Evolutionary conservation across 2,113 vertebrate species (phyloP), one percentile per base, ranked within the genome.

Genomic region (Dromiciops gliroides): DNA sequence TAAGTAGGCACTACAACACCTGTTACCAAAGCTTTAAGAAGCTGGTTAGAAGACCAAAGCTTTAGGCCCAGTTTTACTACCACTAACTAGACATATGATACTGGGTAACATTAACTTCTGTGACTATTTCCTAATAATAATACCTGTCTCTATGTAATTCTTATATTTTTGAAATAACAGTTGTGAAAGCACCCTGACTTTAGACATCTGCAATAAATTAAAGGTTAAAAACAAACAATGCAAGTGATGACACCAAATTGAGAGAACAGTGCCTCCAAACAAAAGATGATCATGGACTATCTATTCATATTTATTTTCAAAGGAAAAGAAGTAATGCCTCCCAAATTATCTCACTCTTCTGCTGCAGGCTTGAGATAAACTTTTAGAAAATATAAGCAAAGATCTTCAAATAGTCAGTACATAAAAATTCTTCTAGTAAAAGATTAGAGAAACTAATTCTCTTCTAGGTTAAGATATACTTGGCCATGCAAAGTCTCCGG

Each of bases 401-500:
- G 16, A 90, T 90, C 10, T 90, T 90, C 89, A 90, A 28, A 90
- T 31, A 48, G 48, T 89, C 89, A 93, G 88, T 67, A 92, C 14
- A 3, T 1, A 53, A 14, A 88, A 50, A 50, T 8, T 50, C 52
- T 90, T 53, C 51, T 22, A 67, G 48, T 37, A 50, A 95, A 83
- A 91, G 47, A 94, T 22, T 56, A 8, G 52, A 50, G 67, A 14
- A 51, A 89, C 89, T n/a, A 47, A 48, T 95, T 92, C 53, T 92
- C 83, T 96, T 50, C 91, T n/a, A 11, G 3, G 8, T 93, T 90
- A 94, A 88, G 92, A 96, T 75, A 52, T 0, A 50, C 56, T 93
- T 48, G 60, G 51, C 88, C 37, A 50, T 9, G 48, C 53, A 50
- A 48, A 44, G 48, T 89, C 60, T 89, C n/a, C 4, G 48, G 89